Evolutionary conservation across 2,888 invertebrate genomes (phyloP).

Genomic region (Clistopyga incitator): DNA sequence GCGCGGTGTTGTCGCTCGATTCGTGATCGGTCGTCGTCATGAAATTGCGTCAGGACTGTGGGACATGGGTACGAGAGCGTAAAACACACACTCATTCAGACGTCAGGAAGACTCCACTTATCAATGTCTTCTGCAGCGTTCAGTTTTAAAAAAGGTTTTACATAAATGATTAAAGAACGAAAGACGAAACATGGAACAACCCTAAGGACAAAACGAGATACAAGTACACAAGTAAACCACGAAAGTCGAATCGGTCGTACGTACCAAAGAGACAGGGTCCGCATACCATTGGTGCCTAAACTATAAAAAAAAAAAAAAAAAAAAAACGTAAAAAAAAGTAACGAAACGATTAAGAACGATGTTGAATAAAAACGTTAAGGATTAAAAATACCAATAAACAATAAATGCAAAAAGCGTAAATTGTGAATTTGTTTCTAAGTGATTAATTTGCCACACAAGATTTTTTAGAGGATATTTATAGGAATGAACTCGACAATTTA

Average conservation of each 20-base stretch:
- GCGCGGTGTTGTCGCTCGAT: slow-evolving; percentile 42
- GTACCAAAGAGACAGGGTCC: slow-evolving; percentile 85
- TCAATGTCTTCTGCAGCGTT: slow-evolving; percentile 59
- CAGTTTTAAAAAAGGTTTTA: slow-evolving; percentile 47
- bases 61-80: slow-evolving; percentile 53
- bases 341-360: slow-evolving; percentile 72
- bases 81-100: slow-evolving; percentile 33
- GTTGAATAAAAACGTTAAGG: slow-evolving; percentile 69
- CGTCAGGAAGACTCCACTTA: slow-evolving; percentile 55
- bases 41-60: slow-evolving; percentile 59
- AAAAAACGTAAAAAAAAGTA: slow-evolving; percentile 65
- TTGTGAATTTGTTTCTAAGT: slow-evolving; percentile 82
- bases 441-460: slow-evolving; percentile 82
- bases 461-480: slow-evolving; percentile 83
- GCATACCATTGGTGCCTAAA: slow-evolving; percentile 85
- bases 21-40: slow-evolving; percentile 50
- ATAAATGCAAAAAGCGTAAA: slow-evolving; percentile 70
- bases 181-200: slow-evolving; percentile 22
- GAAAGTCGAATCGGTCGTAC: slow-evolving; percentile 83
- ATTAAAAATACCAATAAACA: slow-evolving; percentile 69
- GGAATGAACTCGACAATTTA: slow-evolving; percentile 83
- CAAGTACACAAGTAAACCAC: slow-evolving; percentile 75
- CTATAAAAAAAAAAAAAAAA: slow-evolving; percentile 73
- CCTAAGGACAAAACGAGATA: slow-evolving; percentile 25
- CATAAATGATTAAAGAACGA: slow-evolving; percentile 40